Evolutionary conservation across 2,797 vertebrate genomes (phyloP), one percentile per base, ranked within the genome.

Genomic region (Cuculus canorus): DNA sequence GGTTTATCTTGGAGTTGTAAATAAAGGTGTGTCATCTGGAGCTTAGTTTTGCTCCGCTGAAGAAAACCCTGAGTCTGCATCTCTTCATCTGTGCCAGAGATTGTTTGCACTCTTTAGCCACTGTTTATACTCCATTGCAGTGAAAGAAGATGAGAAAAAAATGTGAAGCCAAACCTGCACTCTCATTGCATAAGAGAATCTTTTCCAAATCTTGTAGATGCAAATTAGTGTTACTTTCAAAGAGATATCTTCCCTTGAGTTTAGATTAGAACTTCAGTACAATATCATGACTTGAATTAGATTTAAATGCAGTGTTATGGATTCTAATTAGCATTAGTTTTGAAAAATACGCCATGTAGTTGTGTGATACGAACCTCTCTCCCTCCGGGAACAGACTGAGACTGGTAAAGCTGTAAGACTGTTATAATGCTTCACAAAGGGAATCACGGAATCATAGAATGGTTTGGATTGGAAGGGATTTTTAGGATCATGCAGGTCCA

Each of bases 141-240:
- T 86, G 82, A 94, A 93, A 97, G 91, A 91, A 50, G 56, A 90
- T 25, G 66, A 92, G 68, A 57, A 88, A 81, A 79, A 77, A 65
- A 15, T n/a, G 77, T 79, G 77, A 88, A 37, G 61, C 75, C 53
- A 85, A 84, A 84, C 59, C 22, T 83, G 60, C 92, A 33, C 35
- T 83, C 23, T 81, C 48, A 65, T 64, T 88, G 79, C 25, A 30
- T 86, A 93, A 96, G 47, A 92, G 77, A 92, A 87, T 66, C 70
- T 56, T 50, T 91, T 95, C 88, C 47, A 76, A 81, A 68, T 86
- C 82, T 72, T 48, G 50, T 23, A 81, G 72, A 33, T 71, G 53
- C 69, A 89, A 95, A 92, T 75, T 47, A 81, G 17, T 70, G 48
- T 90, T 95, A 87, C 91, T 94, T 96, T 77, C 73, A 93, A 93